A percentile compares a stretch with the other conserved stretches of the same genome.
phyloP scores from a whole-genome alignment of 1,140 invertebrate genomes.

The Cyrtorhinus lividipennis region DNA sequence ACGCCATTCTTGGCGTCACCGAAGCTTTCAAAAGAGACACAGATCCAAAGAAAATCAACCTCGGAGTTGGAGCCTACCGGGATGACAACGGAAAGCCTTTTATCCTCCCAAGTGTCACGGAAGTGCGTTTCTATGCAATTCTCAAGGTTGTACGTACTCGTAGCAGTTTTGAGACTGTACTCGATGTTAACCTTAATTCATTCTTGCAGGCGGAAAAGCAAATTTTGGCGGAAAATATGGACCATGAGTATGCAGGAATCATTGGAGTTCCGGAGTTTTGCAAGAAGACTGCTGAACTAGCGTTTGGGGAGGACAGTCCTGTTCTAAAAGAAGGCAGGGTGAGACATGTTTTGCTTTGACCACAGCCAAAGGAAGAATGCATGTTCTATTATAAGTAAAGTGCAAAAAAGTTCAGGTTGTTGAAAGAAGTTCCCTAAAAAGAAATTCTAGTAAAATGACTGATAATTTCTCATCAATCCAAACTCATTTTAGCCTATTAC shows the following conservation, averaged over 20 bases:
- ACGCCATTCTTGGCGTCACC: slow-evolving; percentile 94
- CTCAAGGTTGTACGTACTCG: too few species aligned
- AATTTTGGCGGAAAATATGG: slow-evolving; percentile 53
- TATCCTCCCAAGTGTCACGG: slow-evolving; percentile 77
- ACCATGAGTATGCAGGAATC: slow-evolving; percentile 95
- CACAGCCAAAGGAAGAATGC: too few species aligned
- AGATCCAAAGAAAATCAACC: slow-evolving; percentile 93
- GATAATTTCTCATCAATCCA: too few species aligned
- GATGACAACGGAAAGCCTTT: slow-evolving; percentile 97
- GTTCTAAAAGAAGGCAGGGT: slow-evolving; percentile 63
- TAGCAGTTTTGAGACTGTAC: too few species aligned
- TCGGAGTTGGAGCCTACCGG: slow-evolving; percentile 94
- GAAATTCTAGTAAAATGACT: too few species aligned
- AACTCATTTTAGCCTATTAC: too few species aligned
- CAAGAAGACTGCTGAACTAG: slow-evolving; percentile 66
- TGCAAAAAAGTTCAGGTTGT: too few species aligned
- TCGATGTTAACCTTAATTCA: too few species aligned
- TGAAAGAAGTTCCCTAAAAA: too few species aligned
- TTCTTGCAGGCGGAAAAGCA: slow-evolving; percentile 58
- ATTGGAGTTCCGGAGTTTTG: slow-evolving; percentile 68
- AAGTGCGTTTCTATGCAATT: slow-evolving; percentile 50
- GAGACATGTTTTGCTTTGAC: too few species aligned
- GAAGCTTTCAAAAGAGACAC: slow-evolving; percentile 90
- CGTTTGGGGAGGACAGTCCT: slow-evolving; percentile 70
- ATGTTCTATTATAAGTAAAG: too few species aligned